phyloP scores from a whole-genome alignment of 2,888 invertebrate genomes.

The Abscondita cerata region DNA sequence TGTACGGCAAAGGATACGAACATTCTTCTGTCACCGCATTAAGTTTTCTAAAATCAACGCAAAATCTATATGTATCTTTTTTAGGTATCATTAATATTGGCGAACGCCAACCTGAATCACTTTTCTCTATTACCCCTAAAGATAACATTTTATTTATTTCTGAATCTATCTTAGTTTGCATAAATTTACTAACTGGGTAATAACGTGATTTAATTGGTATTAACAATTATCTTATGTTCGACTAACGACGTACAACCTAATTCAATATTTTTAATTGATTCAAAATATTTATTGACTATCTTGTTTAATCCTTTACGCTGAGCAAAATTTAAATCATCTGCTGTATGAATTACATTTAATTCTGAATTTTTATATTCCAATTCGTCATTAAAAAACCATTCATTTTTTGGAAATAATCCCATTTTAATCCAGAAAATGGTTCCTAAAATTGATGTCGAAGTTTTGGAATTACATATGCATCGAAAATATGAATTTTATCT shows the following conservation, averaged over 20 bases:
- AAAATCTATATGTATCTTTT: slow-evolving; percentile 1
- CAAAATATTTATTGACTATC: no score
- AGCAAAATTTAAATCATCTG: no score
- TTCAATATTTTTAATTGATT: background rate
- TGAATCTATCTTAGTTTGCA: background rate
- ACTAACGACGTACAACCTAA: slow-evolving; percentile 1
- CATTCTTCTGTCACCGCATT: background rate
- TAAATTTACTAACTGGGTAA: background rate
- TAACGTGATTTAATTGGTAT: background rate
- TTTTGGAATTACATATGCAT: no score
- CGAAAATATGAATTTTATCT: background rate
- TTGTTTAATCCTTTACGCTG: no score
- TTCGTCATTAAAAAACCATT: background rate
- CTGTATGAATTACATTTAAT: no score
- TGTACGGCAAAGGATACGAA: background rate
- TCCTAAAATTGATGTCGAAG: background rate
- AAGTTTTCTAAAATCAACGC: slow-evolving; percentile 5
- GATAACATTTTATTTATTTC: background rate
- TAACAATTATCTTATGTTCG: no score
- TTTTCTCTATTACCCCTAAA: background rate
- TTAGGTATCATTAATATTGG: background rate
- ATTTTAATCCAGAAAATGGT: slow-evolving; percentile 16
- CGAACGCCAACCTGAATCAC: background rate
- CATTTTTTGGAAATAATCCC: background rate
- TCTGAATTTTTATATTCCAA: no score